Evolutionary conservation across 2,113 vertebrate genomes (phyloP), one percentile per base, ranked within the genome.

Genomic region (Proterorhinus semilunaris): DNA sequence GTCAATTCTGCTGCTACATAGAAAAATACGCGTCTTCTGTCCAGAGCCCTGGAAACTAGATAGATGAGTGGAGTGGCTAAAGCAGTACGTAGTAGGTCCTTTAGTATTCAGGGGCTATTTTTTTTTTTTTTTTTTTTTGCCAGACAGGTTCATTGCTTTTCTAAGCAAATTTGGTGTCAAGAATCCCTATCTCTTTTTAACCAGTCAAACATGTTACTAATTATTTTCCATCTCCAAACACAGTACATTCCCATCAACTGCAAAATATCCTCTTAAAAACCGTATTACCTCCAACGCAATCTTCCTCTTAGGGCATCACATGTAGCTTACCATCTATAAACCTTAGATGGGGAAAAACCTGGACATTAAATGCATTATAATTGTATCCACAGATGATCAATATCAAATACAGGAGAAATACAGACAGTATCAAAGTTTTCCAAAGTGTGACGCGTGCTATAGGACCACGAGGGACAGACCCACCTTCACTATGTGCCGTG

Each of bases 1-100:
- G 45, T 48, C 15, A 50, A 15, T 61, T 72, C 66, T 62, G 49
- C 1, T 2, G 6, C 57, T 59, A 51, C 15, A 51, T 12, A 66
- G 8, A 54, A 69, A 75, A 59, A 62, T 27, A 21, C 13, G 43
- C 49, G 51, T 42, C 27, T 78, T 1, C 16, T 7, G 44, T 57
- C 50, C 52, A 53, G 13, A 45, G 13, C 7, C n/a, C 42, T 61
- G 58, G 44, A 61, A 27, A 27, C 55, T 3, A 21, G 12, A 58
- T 42, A 11, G 55, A 27, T 59, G 57, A 59, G 36, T 59, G 57
- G 57, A n/a, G 57, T n/a, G 43, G 11, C 27, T 36, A 36, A 43
- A 59, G 57, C 7, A 59, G 27, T 36, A 27, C 13, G 43, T 43
- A 43, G 36, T 27, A 57, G 57, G 6, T 12, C 11, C 42, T n/a